Evolutionary conservation across 2,113 vertebrate genomes (phyloP), one percentile per base, ranked within the genome.

Genomic region (Salminus brasiliensis): DNA sequence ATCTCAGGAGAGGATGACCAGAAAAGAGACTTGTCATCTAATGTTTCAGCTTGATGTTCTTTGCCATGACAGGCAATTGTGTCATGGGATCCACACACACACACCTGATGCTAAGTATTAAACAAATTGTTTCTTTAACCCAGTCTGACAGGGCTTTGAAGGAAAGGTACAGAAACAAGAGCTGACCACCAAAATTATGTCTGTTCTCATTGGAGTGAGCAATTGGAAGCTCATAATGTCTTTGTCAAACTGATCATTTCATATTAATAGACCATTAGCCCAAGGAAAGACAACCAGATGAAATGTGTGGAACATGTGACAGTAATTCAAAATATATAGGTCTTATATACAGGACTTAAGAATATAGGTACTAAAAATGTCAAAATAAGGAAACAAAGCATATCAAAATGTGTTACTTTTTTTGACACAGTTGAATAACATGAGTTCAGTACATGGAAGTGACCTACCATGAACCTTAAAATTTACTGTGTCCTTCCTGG

Each of bases 111-210:
- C 47, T 34, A 21, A 72, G 55, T 36, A 78, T 68, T 41, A 47
- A 73, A 76, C 47, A 53, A 73, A 75, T 81, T 41, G 16, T 47
- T 78, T 18, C 53, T 52, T 45, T 74, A 49, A 83, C 36, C 43
- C 55, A 49, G 45, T 67, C 18, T 74, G 68, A 81, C 65, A 53
- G 66, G 72, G n/a, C 55, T 59, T 39, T 66, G 15, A 65, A 59
- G 47, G 30, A 75, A 72, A 11, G 32, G 66, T 41, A 67, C 27
- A 76, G 4, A 77, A 71, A 65, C 21, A 27, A 63, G 49, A 25
- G 30, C 47, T 69, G 60, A 34, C 57, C 52, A 41, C 29, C 29
- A 82, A 43, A 63, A 15, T 60, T n/a, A 63, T 59, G 30, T 55
- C 47, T 72, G 74, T 57, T 72, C 49, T 72, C 43, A 76, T 41